Evolutionary conservation across 2,888 invertebrate species (phyloP).

Genomic region (Caenorhabditis sulstoni): DNA sequence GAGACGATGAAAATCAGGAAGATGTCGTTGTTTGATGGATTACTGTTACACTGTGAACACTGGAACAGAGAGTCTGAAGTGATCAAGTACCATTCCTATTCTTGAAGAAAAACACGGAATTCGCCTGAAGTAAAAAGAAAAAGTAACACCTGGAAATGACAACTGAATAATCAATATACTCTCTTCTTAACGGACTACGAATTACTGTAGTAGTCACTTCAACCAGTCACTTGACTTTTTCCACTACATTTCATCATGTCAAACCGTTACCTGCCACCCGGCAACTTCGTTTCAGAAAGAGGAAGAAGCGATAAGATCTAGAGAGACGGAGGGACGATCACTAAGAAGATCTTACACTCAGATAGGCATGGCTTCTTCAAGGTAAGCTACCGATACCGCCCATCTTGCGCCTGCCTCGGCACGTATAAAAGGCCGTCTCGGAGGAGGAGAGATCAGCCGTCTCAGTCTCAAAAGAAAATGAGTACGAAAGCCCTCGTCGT

Average conservation of each 20-base stretch:
- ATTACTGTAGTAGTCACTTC: too few relatives aligned
- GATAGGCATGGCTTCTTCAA: conserved; percentile 47
- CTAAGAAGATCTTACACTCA: conserved; percentile 47
- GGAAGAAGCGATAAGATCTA: conserved; percentile 26
- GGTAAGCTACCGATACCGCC: conserved; percentile 56
- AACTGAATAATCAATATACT: too few relatives aligned
- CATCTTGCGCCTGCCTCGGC: conserved; percentile 7
- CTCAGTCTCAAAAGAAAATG: conserved; percentile 47
- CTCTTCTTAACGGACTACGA: too few relatives aligned
- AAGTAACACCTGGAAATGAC: too few relatives aligned
- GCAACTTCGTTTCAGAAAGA: conserved; percentile 12
- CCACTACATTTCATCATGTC: not conserved
- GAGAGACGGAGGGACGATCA: conserved; percentile 32
- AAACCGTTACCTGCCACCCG: conserved; percentile 4
- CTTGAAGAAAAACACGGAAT: too few relatives aligned
- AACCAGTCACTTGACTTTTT: too few relatives aligned
- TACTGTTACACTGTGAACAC: too few relatives aligned
- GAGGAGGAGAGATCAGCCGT: conserved; percentile 28
- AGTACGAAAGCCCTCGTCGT: conserved; percentile 68
- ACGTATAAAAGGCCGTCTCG: conserved; percentile 34
- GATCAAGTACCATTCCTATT: too few relatives aligned
- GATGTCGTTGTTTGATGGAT: too few relatives aligned
- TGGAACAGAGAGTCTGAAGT: too few relatives aligned
- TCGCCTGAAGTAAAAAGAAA: too few relatives aligned
- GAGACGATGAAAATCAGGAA: too few relatives aligned